A percentile compares a stretch with the other conserved stretches of the same genome.
phyloP scores from a whole-genome alignment of 2,113 vertebrate species.

The Tachysurus fulvidraco region DNA sequence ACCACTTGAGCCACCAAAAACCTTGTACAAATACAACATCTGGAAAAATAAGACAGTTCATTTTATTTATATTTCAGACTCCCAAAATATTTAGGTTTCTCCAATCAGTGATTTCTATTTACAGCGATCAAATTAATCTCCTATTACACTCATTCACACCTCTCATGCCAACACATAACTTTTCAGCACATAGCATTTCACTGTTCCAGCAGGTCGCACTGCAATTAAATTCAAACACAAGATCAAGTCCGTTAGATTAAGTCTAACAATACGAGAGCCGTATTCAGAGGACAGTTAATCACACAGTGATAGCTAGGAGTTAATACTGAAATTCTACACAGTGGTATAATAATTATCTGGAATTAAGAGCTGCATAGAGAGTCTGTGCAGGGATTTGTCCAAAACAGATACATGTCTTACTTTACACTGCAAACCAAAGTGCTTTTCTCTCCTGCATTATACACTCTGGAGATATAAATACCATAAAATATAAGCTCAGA shows the following conservation, averaged over 20 bases:
- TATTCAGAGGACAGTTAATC: neutral
- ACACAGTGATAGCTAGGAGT: neutral
- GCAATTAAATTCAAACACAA: neutral
- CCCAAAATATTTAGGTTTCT: neutral
- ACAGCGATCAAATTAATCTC: neutral
- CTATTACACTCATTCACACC: neutral
- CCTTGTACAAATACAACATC: too few species aligned
- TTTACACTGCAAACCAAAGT: neutral
- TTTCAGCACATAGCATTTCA: neutral
- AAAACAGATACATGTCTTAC: neutral
- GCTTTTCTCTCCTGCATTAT: neutral
- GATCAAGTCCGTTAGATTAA: neutral
- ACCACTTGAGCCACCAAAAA: too few species aligned
- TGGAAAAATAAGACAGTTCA: neutral
- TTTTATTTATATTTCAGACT: neutral
- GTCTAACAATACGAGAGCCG: neutral
- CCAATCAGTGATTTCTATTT: neutral
- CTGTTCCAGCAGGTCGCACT: neutral
- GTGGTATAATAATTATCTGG: neutral
- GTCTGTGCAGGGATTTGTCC: neutral
- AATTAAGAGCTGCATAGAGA: neutral
- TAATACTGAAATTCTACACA: neutral
- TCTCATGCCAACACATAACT: neutral
- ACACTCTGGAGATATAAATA: neutral
- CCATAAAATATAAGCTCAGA: neutral